Evolutionary conservation across 2,797 vertebrate genomes (phyloP).

Genomic region (Zonotrichia albicollis): DNA sequence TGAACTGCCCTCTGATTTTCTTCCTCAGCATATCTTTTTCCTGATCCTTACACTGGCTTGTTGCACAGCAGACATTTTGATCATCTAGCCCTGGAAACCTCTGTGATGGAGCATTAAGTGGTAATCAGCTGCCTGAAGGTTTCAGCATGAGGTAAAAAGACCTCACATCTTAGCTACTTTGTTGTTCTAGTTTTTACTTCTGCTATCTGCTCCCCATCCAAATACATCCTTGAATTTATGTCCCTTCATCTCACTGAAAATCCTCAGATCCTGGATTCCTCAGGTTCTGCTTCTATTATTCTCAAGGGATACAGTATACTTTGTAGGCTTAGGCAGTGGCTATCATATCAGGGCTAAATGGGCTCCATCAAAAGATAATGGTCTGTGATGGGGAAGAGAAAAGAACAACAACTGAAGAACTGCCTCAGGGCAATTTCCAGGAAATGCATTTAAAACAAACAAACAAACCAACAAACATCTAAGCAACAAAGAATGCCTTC

Average conservation of each 20-base stretch:
- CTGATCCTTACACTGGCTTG: neutral
- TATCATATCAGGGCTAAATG: neutral
- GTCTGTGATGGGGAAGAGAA: neutral
- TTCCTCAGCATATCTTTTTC: neutral
- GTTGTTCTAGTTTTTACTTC: neutral
- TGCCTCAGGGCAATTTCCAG: constrained; percentile 9
- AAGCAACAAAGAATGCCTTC: neutral
- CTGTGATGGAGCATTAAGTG: neutral
- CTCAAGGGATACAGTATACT: neutral
- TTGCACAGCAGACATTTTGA: neutral
- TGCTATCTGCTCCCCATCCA: neutral
- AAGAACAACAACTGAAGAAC: neutral
- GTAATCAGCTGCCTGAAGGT: neutral
- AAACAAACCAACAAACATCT: neutral
- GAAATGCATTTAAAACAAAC: neutral
- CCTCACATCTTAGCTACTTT: neutral
- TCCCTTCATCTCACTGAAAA: neutral
- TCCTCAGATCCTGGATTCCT: neutral
- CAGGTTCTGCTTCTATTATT: neutral
- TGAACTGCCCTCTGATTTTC: neutral
- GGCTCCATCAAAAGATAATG: constrained; percentile 17
- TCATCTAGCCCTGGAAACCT: neutral
- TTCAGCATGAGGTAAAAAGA: neutral
- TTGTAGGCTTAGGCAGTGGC: neutral
- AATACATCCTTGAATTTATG: neutral